Percentiles rank a stretch among this genome's conserved stretches.
phyloP scores from a whole-genome alignment of 2,888 invertebrate species.

The Matsumyia berberina region DNA sequence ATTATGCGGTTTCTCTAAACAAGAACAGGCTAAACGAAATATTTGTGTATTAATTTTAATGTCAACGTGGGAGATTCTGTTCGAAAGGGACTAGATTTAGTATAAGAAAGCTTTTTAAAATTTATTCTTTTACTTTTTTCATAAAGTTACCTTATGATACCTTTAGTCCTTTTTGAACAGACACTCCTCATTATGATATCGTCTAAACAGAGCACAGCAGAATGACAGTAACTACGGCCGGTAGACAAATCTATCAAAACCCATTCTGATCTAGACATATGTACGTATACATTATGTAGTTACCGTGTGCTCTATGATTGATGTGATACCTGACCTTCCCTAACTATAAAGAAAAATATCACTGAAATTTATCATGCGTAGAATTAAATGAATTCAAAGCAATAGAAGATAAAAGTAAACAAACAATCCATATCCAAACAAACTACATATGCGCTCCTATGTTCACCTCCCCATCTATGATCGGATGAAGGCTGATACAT shows the following conservation, averaged over 20 bases:
- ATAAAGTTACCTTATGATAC: no score
- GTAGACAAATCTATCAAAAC: not conserved
- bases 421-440: constrained; percentile 23
- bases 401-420: not conserved
- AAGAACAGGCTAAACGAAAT: no score
- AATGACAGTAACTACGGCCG: not conserved
- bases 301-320: not conserved
- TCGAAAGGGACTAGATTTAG: no score
- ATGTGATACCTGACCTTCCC: constrained; percentile 17
- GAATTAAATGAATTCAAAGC: constrained; percentile 22
- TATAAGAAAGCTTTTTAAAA: no score
- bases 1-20: no score
- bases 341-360: constrained; percentile 8
- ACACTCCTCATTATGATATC: no score
- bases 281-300: no score
- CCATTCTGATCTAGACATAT: not conserved
- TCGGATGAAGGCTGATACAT: not conserved
- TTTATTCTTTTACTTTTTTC: no score
- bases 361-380: constrained; percentile 24
- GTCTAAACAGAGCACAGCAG: no score
- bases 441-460: not conserved
- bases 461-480: not conserved
- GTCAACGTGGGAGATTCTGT: no score
- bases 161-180: no score
- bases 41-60: no score